phyloP scores from a whole-genome alignment of 2,888 invertebrate genomes.

The Melinaea marsaeus region DNA sequence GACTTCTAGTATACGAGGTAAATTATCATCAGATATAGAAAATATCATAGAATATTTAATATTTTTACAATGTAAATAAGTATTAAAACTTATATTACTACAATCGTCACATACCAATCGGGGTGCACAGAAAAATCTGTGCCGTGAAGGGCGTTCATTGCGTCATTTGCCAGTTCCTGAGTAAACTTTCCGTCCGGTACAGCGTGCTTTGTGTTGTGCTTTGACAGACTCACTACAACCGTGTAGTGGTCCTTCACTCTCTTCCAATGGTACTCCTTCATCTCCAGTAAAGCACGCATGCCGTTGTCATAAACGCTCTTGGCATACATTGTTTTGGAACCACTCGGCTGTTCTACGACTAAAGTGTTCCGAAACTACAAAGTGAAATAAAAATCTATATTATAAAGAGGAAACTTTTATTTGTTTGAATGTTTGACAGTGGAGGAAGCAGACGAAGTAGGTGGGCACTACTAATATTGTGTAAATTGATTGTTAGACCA shows the following conservation, averaged over 20 bases:
- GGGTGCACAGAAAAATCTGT: conserved; percentile 63
- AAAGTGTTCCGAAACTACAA: conserved; percentile 58
- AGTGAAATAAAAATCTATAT: conserved; percentile 8
- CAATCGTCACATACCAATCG: conserved; percentile 51
- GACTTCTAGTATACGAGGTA: no score
- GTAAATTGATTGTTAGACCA: no score
- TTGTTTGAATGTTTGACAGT: not conserved
- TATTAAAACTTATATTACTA: not conserved
- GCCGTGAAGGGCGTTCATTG: conserved; percentile 49
- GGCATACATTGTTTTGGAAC: conserved; percentile 50
- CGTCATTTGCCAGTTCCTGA: conserved; percentile 52
- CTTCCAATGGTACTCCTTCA: conserved; percentile 62
- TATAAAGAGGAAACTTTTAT: not conserved
- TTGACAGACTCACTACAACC: conserved; percentile 57
- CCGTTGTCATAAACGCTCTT: conserved; percentile 62
- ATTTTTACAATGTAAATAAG: no score
- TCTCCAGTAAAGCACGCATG: conserved; percentile 55
- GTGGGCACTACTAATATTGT: no score
- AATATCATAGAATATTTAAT: no score
- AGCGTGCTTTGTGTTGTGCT: conserved; percentile 48
- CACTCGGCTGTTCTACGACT: conserved; percentile 50
- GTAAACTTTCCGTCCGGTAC: conserved; percentile 52
- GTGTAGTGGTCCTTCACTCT: conserved; percentile 65
- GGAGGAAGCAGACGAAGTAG: no score
- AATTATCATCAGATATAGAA: no score